These are phyloP conservation scores for Agriopis marginaria DNA, from an alignment of 2,888 invertebrate genomes.

Conservation along the genomic window DNA sequence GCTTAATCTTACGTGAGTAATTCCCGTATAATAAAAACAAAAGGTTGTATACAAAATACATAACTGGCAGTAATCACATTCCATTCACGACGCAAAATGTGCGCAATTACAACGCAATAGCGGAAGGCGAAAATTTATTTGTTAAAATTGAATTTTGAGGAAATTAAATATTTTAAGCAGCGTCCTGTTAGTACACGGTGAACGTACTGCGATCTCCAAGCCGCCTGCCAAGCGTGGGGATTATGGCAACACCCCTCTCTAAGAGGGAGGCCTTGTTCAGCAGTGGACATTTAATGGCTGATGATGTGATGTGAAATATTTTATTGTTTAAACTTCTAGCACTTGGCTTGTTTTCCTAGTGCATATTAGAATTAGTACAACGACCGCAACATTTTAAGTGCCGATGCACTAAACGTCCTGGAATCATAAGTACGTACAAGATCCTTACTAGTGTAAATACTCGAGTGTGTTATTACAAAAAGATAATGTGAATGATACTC, in stretches of 20 bases:
- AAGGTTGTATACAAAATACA: too few species aligned
- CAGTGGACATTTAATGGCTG: too few species aligned
- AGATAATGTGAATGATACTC: slow-evolving; percentile 19
- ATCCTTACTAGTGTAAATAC: slow-evolving; percentile 5
- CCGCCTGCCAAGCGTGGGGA: too few species aligned
- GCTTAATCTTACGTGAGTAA: too few species aligned
- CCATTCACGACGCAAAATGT: neutral
- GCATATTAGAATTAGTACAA: neutral
- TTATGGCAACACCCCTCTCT: too few species aligned
- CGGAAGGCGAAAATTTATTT: neutral
- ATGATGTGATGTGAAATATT: too few species aligned
- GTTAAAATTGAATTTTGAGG: too few species aligned
- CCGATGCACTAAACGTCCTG: slow-evolving; percentile 28
- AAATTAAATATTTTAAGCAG: neutral
- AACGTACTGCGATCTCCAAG: too few species aligned
- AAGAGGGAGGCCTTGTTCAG: too few species aligned
- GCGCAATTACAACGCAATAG: neutral
- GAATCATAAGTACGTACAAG: neutral
- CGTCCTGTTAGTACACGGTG: too few species aligned
- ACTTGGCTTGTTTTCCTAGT: neutral
- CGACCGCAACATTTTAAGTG: neutral
- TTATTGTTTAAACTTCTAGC: neutral
- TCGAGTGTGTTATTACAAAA: slow-evolving; percentile 19
- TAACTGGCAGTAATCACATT: slow-evolving; percentile 1
- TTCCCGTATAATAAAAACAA: too few species aligned